These are phyloP conservation scores for Leptopilina boulardi DNA, from an alignment of 1,140 invertebrate genomes.

Conservation along the genomic window DNA sequence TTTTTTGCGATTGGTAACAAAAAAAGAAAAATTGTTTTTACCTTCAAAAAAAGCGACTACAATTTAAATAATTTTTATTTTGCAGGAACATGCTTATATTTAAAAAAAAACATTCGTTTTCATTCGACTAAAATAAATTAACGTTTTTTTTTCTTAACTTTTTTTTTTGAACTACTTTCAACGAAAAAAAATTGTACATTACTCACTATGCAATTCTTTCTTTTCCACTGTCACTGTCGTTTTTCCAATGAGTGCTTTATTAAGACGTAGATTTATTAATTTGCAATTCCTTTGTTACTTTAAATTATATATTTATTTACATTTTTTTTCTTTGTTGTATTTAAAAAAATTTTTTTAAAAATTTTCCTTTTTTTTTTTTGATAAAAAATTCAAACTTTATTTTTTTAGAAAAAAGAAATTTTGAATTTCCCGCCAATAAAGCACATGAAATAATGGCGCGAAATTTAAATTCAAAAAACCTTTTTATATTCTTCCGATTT, in stretches of 20 bases:
- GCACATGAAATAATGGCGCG: too few species aligned
- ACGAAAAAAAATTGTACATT: slow-evolving; percentile 50
- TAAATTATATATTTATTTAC: neutral
- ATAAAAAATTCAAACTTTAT: too few species aligned
- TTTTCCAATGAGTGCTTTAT: slow-evolving; percentile 76
- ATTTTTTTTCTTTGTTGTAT: neutral
- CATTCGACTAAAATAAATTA: neutral
- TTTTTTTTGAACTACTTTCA: neutral
- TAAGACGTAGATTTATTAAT: slow-evolving; percentile 68
- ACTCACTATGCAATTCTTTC: slow-evolving; percentile 76
- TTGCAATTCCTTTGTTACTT: slow-evolving; percentile 63
- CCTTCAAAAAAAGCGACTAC: neutral
- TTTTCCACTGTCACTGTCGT: slow-evolving; percentile 75
- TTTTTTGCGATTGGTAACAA: neutral
- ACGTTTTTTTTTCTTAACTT: neutral
- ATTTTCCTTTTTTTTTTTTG: neutral
- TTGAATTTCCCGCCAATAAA: neutral
- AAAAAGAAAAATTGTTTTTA: too few species aligned
- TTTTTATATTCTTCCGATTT: too few species aligned
- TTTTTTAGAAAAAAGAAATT: neutral
- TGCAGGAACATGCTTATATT: neutral
- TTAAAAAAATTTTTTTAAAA: neutral
- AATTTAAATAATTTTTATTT: neutral
- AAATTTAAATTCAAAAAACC: too few species aligned
- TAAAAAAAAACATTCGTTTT: neutral